Conservation (phyloP, 2,113 vertebrate genomes). For the Salvelinus namaycush region DNA sequence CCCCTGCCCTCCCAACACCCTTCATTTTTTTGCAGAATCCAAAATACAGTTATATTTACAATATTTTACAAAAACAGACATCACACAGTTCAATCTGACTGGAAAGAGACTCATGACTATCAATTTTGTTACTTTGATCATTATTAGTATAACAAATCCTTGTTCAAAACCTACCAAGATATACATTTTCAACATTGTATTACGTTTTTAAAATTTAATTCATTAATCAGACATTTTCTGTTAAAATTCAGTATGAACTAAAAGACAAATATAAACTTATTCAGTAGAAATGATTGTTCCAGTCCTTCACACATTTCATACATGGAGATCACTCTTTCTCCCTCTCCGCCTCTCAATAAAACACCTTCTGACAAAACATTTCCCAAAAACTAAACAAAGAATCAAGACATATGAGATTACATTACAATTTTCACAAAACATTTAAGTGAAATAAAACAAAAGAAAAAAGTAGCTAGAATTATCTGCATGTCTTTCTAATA, state of each 20-base stretch:
- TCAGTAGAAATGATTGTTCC: constrained; percentile 62
- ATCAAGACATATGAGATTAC: constrained; percentile 51
- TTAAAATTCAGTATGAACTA: constrained; percentile 78
- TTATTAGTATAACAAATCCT: constrained; percentile 75
- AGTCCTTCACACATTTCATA: constrained; percentile 65
- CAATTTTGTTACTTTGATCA: constrained; percentile 53
- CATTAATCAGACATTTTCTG: constrained; percentile 69
- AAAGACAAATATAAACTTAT: constrained; percentile 84
- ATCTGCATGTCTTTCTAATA: constrained; percentile 53
- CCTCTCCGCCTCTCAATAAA: constrained; percentile 36
- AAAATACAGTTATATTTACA: constrained; percentile 86
- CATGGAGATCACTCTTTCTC: constrained; percentile 45
- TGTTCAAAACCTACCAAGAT: constrained; percentile 87
- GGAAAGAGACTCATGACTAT: constrained; percentile 77
- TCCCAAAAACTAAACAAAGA: constrained; percentile 58
- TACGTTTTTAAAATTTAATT: constrained; percentile 76
- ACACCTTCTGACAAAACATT: constrained; percentile 61
- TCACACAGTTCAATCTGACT: constrained; percentile 71
- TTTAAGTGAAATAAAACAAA: constrained; percentile 67
- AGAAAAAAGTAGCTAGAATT: constrained; percentile 51
- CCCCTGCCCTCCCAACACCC: constrained; percentile 40
- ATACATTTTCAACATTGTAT: constrained; percentile 84
- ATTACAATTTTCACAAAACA: constrained; percentile 54
- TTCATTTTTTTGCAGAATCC: constrained; percentile 45
- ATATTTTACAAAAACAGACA: constrained; percentile 89